A percentile compares a stretch with the other conserved stretches of the same genome.
Conservation (phyloP, 30 jellyfish, hydroid and myxozoan genomes). For the Turritopsis rubra region DNA sequence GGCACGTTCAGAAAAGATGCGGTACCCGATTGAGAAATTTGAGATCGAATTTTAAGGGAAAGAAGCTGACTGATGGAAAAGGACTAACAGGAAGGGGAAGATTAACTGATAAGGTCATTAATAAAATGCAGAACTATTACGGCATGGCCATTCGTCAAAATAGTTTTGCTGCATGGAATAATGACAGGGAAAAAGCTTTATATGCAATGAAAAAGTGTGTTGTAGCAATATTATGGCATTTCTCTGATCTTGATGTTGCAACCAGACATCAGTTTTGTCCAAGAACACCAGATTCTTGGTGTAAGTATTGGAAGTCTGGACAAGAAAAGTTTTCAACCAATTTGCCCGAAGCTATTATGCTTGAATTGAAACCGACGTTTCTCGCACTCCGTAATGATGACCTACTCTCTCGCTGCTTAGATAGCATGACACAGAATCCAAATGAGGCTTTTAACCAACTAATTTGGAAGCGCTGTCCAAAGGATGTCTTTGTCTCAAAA, state of each 20-base stretch:
- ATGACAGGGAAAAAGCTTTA: constrained; percentile 16
- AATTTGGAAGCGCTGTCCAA: no score
- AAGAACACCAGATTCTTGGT: constrained; percentile 35
- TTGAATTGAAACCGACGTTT: constrained; percentile 29
- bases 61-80: no score
- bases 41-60: no score
- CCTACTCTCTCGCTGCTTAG: no score
- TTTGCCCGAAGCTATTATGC: constrained; percentile 36
- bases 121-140: background rate
- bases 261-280: constrained; percentile 45
- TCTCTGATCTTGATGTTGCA: constrained; percentile 19
- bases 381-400: no score
- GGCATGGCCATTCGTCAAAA: constrained; percentile 47
- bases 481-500: no score
- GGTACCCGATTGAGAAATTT: no score
- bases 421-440: no score
- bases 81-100: background rate
- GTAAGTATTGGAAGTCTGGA: constrained; percentile 41
- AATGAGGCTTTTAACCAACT: no score
- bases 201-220: background rate
- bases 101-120: background rate
- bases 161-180: constrained; percentile 12
- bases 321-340: constrained; percentile 25
- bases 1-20: no score
- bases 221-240: constrained; percentile 20